Evolutionary conservation across 2,113 vertebrate species (phyloP), one percentile per base, ranked within the genome.

Genomic region (Poeciliopsis retropinna): DNA sequence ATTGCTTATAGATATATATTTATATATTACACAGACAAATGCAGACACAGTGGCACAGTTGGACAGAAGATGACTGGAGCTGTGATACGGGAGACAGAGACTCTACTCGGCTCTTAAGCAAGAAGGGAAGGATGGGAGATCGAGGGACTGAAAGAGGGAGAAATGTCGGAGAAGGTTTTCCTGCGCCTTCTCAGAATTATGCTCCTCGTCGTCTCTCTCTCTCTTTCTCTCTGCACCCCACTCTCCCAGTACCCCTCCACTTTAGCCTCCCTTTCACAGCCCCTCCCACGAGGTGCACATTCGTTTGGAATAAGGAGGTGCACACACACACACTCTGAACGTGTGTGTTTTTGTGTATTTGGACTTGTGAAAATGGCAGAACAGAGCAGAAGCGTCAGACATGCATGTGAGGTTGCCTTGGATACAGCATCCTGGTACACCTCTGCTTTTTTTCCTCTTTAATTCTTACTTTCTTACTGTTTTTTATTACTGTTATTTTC

Each of bases 351-450:
- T 19, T 47, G 83, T 84, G 80, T 89, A 85, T 87, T 85, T 89
- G 91, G 86, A 92, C 91, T 91, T 89, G 80, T 89, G 88, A 92
- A 89, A 57, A 86, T 27, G 87, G 86, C 90, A 87, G 88, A 90
- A 86, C 81, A 81, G 83, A 88, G 83, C 80, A 87, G 82, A 89
- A 84, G 79, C 75, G 77, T 86, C 80, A 94, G 95, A 94, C 95
- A 95, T 95, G 94, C 89, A 90, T 66, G 47, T 92, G 92, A 95
- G 92, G 93, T 90, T 83, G 88, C 81, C 86, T 4, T 83, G 92
- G 91, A 93, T 90, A 88, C 85, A 73, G 81, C 83, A 60, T 93
- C 89, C 87, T 6, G 90, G 88, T 65, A 77, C 81, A 87, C 90
- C 85, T 90, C 76, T 85, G 83, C 89, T 90, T 85, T 88, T 84